These are phyloP conservation scores for Agrochola macilenta DNA, from an alignment of 2,888 invertebrate species.

Conservation along the genomic window DNA sequence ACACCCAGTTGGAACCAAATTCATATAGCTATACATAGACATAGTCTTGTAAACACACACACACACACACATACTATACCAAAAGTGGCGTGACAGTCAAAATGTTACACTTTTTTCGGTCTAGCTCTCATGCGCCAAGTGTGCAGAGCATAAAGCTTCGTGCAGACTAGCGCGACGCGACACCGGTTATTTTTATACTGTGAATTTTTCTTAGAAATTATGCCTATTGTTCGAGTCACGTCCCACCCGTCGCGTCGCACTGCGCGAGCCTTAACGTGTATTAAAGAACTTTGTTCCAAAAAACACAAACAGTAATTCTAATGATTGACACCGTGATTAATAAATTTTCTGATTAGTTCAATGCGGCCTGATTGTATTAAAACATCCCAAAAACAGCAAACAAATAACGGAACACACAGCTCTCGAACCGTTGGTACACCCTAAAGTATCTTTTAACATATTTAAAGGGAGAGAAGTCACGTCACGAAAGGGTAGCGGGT, in stretches of 20 bases:
- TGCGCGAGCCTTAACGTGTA: background rate
- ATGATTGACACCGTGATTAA: background rate
- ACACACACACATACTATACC: too few relatives aligned
- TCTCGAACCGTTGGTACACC: background rate
- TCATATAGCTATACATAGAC: too few relatives aligned
- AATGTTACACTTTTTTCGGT: too few relatives aligned
- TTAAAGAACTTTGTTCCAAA: background rate
- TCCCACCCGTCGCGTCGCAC: too few relatives aligned
- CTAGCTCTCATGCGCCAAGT: background rate
- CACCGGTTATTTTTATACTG: too few relatives aligned
- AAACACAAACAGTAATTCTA: background rate
- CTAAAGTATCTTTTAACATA: constrained; percentile 43
- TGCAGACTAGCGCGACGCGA: too few relatives aligned
- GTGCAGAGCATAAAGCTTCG: too few relatives aligned
- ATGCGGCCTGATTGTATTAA: background rate
- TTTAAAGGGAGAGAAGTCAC: constrained; percentile 36
- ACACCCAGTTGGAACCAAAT: too few relatives aligned
- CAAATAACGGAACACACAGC: background rate
- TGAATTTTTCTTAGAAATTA: too few relatives aligned
- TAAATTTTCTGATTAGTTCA: background rate
- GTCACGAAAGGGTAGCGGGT: constrained; percentile 35
- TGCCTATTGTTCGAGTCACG: too few relatives aligned
- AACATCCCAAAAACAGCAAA: background rate
- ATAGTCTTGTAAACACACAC: too few relatives aligned
- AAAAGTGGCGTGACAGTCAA: background rate